These are phyloP conservation scores for Hycleus phaleratus DNA, from an alignment of 1,140 invertebrate species.

Conservation along the genomic window DNA sequence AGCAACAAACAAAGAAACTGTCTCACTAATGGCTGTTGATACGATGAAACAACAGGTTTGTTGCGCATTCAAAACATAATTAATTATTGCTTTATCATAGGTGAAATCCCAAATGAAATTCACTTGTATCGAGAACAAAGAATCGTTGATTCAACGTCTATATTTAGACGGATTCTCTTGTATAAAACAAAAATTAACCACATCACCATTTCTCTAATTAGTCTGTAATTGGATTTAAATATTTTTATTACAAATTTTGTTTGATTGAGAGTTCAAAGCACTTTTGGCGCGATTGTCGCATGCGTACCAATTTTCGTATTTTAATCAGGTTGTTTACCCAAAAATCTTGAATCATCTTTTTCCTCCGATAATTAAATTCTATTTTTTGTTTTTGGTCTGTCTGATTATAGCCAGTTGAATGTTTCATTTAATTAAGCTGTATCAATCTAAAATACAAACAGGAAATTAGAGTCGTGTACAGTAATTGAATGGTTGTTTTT, in stretches of 20 bases:
- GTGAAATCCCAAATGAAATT: neutral
- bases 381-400: too few relatives aligned
- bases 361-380: neutral
- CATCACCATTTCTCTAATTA: neutral
- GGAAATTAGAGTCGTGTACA: neutral
- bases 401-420: too few relatives aligned
- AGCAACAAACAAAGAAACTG: slow-evolving; percentile 12
- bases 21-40: slow-evolving; percentile 23
- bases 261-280: neutral
- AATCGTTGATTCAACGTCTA: too few relatives aligned
- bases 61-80: neutral
- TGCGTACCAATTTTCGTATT: neutral
- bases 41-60: slow-evolving; percentile 29
- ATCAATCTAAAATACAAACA: neutral
- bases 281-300: neutral
- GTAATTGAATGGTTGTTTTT: neutral
- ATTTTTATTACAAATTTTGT: neutral
- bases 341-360: neutral
- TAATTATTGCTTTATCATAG: neutral
- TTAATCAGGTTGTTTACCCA: neutral
- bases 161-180: too few relatives aligned
- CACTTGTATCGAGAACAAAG: too few relatives aligned
- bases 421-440: neutral
- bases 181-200: too few relatives aligned
- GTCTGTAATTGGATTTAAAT: neutral